Conservation (phyloP, 2,797 vertebrate species). For the Phrynocephalus vlangalii region DNA sequence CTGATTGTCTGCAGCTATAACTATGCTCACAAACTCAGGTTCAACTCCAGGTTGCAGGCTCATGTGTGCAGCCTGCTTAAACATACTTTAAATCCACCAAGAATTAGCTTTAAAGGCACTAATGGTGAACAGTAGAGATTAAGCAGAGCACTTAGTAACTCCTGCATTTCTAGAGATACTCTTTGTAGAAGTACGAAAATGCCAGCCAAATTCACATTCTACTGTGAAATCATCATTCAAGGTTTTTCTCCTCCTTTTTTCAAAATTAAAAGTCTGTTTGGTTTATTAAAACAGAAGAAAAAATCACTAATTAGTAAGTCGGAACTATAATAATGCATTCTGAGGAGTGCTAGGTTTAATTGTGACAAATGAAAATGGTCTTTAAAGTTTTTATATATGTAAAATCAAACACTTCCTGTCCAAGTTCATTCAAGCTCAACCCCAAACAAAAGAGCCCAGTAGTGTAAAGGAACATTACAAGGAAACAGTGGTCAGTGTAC, state of each 20-base stretch:
- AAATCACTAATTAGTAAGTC: slow-evolving; percentile 23
- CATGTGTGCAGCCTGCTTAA: no score
- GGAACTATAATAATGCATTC: slow-evolving; percentile 2
- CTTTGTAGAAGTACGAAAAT: slow-evolving; percentile 6
- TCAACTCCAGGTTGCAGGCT: no score
- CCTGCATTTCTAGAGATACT: background rate
- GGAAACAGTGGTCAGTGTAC: background rate
- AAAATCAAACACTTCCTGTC: background rate
- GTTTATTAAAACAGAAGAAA: slow-evolving; percentile 35
- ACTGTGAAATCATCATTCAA: slow-evolving; percentile 25
- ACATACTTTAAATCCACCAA: no score
- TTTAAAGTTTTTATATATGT: background rate
- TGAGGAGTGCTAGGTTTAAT: background rate
- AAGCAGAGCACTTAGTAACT: no score
- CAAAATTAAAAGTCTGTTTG: slow-evolving; percentile 26
- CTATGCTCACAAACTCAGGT: no score
- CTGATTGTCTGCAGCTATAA: no score
- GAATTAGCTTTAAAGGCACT: no score
- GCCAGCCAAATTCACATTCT: slow-evolving; percentile 3
- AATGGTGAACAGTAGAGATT: no score
- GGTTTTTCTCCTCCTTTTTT: background rate
- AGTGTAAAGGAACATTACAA: background rate
- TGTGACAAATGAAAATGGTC: slow-evolving; percentile 1
- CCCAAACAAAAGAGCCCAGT: background rate
- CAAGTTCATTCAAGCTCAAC: background rate